These are phyloP conservation scores for Daubentonia madagascariensis DNA, from an alignment of 2,113 vertebrate genomes.

Conservation along the genomic window DNA sequence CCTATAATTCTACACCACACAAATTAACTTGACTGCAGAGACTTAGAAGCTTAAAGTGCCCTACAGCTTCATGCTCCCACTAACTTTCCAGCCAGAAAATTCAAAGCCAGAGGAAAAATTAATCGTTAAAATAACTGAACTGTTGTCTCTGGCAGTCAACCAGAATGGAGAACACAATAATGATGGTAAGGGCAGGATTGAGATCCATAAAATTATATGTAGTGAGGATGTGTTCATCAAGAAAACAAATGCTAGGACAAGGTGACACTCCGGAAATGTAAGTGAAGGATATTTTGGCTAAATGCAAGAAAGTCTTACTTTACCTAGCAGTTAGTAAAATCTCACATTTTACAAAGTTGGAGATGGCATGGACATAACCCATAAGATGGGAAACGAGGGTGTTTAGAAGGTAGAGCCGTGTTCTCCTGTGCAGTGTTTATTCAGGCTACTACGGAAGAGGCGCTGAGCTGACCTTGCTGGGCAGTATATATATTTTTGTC, in stretches of 20 bases:
- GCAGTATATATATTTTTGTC: not conserved
- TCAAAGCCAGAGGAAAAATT: constrained; percentile 42
- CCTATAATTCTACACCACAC: not conserved
- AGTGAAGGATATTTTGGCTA: not conserved
- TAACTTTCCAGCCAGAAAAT: constrained; percentile 36
- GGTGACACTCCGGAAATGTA: not conserved
- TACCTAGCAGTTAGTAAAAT: not conserved
- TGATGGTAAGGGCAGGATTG: not conserved
- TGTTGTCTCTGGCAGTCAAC: not conserved
- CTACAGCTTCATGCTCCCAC: not conserved
- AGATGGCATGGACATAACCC: not conserved
- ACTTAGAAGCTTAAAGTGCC: not conserved
- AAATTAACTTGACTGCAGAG: constrained; percentile 49
- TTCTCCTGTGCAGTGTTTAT: not conserved
- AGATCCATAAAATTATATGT: not conserved
- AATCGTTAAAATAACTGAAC: constrained; percentile 46
- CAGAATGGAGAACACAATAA: constrained; percentile 9
- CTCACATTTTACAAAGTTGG: not conserved
- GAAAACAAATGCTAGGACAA: not conserved
- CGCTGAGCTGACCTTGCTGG: not conserved
- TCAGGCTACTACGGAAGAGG: not conserved
- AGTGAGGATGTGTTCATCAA: not conserved
- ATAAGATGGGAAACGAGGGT: not conserved
- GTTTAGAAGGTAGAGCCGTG: not conserved
- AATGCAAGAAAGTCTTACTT: not conserved